Conservation (phyloP, 2,888 invertebrate species). For the Chloroclysta siterata region DNA sequence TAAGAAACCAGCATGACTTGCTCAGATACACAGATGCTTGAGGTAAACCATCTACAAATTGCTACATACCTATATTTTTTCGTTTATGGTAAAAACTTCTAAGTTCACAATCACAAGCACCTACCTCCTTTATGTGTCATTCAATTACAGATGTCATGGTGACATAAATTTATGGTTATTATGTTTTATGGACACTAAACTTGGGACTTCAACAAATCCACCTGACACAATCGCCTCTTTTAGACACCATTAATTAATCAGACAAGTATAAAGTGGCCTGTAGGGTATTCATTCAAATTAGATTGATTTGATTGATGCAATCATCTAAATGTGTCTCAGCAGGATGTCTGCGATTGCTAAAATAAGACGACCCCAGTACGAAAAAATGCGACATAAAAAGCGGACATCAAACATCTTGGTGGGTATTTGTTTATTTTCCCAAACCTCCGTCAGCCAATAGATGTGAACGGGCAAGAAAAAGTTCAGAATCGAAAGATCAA, state of each 20-base stretch:
- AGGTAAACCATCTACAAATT: neutral
- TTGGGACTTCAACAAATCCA: constrained; percentile 3
- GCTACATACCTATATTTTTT: neutral
- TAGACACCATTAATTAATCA: constrained; percentile 14
- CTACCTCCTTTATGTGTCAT: constrained; percentile 15
- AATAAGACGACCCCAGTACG: constrained; percentile 29
- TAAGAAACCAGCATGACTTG: constrained; percentile 1
- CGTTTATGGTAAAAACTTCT: neutral
- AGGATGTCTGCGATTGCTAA: constrained; percentile 14
- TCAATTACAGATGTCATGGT: constrained; percentile 26
- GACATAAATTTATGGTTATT: constrained; percentile 28
- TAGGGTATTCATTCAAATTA: neutral
- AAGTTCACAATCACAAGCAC: constrained; percentile 6
- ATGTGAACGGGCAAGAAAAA: constrained; percentile 22
- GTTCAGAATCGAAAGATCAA: constrained; percentile 24
- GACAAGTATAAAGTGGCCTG: constrained; percentile 5
- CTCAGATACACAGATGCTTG: neutral
- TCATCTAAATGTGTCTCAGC: constrained; percentile 14
- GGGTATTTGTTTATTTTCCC: constrained; percentile 41
- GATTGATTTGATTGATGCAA: constrained; percentile 19
- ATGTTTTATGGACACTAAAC: constrained; percentile 18
- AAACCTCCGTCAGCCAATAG: constrained; percentile 43
- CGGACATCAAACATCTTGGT: constrained; percentile 34
- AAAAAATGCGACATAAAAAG: constrained; percentile 43
- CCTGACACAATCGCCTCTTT: constrained; percentile 21